Conservation (phyloP, 2,888 invertebrate genomes). For the Lycophotia porphyrea region DNA sequence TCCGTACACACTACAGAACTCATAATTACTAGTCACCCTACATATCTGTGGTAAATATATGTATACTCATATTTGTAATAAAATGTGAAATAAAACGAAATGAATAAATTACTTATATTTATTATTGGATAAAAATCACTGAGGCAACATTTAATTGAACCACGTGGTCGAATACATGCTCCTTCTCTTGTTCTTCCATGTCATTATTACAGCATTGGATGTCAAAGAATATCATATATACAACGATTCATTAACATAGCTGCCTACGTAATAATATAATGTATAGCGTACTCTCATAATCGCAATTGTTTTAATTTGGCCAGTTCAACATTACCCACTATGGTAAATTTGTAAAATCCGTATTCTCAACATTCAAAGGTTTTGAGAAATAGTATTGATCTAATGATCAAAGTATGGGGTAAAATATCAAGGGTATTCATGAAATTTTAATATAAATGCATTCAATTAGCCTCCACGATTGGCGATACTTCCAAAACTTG, state of each 20-base stretch:
- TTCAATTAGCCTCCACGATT: not conserved
- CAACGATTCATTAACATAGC: not conserved
- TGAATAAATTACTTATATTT: not conserved
- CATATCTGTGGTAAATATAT: no score
- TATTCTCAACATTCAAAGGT: not conserved
- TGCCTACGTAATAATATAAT: not conserved
- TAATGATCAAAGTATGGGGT: no score
- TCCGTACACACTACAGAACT: no score
- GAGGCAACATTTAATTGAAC: not conserved
- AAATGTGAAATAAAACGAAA: conserved; percentile 21
- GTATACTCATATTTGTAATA: no score
- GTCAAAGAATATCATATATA: not conserved
- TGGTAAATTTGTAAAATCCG: not conserved
- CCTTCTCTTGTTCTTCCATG: not conserved
- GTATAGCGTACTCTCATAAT: not conserved
- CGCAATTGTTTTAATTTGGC: not conserved
- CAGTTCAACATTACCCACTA: not conserved
- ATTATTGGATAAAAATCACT: not conserved
- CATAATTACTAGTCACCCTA: no score
- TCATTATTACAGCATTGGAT: not conserved
- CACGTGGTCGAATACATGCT: not conserved
- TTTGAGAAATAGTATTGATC: not conserved
- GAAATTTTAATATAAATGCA: not conserved
- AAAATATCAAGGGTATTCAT: not conserved
- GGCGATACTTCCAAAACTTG: not conserved